These are phyloP conservation scores for Bujurquina vittata DNA, from an alignment of 2,113 vertebrate species.

Conservation along the genomic window DNA sequence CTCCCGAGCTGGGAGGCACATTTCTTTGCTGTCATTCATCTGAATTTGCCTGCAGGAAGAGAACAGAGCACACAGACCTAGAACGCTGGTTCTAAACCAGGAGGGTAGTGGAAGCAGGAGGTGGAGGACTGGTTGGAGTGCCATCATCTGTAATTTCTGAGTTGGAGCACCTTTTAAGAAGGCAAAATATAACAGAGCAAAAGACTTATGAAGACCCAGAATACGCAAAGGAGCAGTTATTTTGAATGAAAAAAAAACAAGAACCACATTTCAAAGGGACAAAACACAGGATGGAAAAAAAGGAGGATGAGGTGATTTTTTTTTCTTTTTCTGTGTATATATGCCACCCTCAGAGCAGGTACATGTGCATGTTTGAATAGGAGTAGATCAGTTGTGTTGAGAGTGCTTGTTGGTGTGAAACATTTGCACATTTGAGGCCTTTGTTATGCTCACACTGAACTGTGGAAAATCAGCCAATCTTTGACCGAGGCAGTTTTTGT, in stretches of 20 bases:
- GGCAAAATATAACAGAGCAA: slow-evolving; percentile 1
- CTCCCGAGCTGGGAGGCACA: slow-evolving; percentile 19
- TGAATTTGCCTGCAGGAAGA: slow-evolving; percentile 1
- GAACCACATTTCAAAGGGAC: not conserved
- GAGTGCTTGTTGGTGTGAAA: not conserved
- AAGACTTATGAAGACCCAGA: not conserved
- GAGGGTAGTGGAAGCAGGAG: not conserved
- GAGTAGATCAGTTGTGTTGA: not conserved
- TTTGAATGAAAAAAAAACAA: not conserved
- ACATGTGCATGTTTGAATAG: not conserved
- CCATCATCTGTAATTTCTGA: slow-evolving; percentile 6
- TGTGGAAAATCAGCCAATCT: not conserved
- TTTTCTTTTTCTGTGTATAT: not conserved
- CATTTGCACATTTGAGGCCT: not conserved
- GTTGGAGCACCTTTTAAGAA: slow-evolving; percentile 1
- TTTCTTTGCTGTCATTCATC: slow-evolving; percentile 4
- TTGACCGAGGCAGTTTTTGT: not conserved
- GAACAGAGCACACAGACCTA: not conserved
- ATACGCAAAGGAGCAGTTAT: not conserved
- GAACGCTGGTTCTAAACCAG: slow-evolving; percentile 21
- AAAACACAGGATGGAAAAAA: slow-evolving; percentile 63
- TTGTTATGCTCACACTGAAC: not conserved
- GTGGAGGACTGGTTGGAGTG: not conserved
- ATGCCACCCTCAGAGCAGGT: not conserved
- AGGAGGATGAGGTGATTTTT: slow-evolving; percentile 70